A percentile compares a stretch with the other conserved stretches of the same genome.
Conservation (phyloP, 2,113 vertebrate genomes). For the Colinus virginianus region DNA sequence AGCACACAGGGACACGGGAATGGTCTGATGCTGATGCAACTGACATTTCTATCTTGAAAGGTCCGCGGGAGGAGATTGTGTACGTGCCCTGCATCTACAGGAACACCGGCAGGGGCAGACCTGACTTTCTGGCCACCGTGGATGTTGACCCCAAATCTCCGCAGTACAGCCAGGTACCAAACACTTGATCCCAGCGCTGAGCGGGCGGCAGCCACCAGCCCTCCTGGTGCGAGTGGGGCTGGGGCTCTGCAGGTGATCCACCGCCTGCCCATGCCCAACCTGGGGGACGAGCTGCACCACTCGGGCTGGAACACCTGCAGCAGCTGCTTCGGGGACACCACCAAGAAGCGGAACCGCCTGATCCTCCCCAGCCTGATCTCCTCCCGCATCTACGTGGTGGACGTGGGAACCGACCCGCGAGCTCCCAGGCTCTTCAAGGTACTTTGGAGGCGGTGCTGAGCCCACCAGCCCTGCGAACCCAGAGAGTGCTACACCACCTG, state of each 20-base stretch:
- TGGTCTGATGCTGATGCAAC: rapidly evolving
- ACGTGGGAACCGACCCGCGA: slow-evolving; percentile 79
- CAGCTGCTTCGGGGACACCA: slow-evolving; percentile 87
- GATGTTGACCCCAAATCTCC: slow-evolving; percentile 87
- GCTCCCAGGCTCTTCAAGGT: slow-evolving; percentile 87
- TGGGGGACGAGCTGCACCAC: slow-evolving; percentile 91
- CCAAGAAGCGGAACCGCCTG: slow-evolving; percentile 83
- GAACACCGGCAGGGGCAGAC: slow-evolving; percentile 82
- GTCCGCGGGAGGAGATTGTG: slow-evolving; percentile 88
- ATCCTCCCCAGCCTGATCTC: slow-evolving; percentile 90
- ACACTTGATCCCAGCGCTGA: rapidly evolving
- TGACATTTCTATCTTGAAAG: slow-evolving; percentile 47
- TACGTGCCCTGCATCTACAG: slow-evolving; percentile 94
- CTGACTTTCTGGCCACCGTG: slow-evolving; percentile 93
- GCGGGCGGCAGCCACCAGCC: not conserved
- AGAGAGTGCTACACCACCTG: too few species aligned
- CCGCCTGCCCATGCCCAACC: slow-evolving; percentile 89
- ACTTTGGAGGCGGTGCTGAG: not conserved
- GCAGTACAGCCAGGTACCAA: slow-evolving; percentile 85
- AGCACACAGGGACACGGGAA: not conserved
- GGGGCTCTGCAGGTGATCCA: slow-evolving; percentile 85
- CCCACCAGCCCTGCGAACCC: not conserved
- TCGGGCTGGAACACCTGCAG: slow-evolving; percentile 94
- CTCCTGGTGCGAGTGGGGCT: too few species aligned
- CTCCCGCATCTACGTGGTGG: slow-evolving; percentile 89